Evolutionary conservation across 2,113 vertebrate species (phyloP), one percentile per base, ranked within the genome.

Genomic region (Nibea coibor): DNA sequence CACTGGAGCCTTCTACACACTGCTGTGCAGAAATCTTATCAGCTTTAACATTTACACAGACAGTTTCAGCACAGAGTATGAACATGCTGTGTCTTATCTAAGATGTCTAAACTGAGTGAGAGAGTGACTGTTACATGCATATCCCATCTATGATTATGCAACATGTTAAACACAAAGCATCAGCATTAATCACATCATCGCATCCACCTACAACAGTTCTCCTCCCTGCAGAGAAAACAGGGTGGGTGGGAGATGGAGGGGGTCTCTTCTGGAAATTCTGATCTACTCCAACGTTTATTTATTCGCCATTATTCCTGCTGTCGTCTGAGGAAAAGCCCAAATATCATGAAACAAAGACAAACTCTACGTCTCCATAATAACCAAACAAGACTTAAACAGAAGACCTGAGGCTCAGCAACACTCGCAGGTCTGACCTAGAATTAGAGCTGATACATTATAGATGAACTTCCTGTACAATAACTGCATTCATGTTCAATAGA

Each of bases 181-280:
- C 79, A 57, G 69, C 80, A 69, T 68, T 87, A 78, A 85, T 83
- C 82, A 75, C 82, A 50, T 81, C 82, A 66, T 26, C 50, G 61
- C 57, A 28, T 75, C 85, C 88, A 85, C 85, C 88, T 87, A 80
- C 87, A 79, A 56, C 71, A 57, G 28, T 20, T 54, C 61, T 31
- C 72, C 63, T 64, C 61, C 56, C 71, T 20, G 62, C 6, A 75
- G 71, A 64, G 43, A 58, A 17, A 62, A 39, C 28, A 9, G 39
- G 7, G 72, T 59, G 31, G 31, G 53, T 50, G 63, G 68, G 70
- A 53, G 22, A 10, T 45, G 45, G 24, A 11, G 58, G 50, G 53
- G 69, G 28, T 42, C 16, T 66, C 48, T 17, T n/a, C 19, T 26
- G 5, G 47, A 19, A 17, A 62, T 15, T 50, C n/a, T 8, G 3